Evolutionary conservation across 2,888 invertebrate genomes (phyloP).

Genomic region (Anthoptus insignis): DNA sequence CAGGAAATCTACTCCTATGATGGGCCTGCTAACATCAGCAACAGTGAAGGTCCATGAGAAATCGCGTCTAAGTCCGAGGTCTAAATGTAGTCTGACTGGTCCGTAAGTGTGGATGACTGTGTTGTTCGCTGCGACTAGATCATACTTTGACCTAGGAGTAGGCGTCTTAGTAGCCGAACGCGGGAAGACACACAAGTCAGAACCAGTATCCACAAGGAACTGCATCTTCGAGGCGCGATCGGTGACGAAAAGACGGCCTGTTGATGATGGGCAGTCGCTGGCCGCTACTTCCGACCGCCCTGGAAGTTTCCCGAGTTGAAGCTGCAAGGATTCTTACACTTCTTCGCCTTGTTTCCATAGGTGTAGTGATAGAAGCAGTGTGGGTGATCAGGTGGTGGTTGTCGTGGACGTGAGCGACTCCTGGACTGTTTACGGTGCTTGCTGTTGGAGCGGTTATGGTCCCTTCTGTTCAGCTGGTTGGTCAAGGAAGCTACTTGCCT

Average conservation of each 20-base stretch:
- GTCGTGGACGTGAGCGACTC: background rate
- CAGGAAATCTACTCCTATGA: constrained; percentile 59
- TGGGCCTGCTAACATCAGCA: constrained; percentile 57
- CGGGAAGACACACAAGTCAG: constrained; percentile 43
- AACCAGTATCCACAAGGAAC: constrained; percentile 46
- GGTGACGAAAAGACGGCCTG: constrained; percentile 51
- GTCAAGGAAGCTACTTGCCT: constrained; percentile 20
- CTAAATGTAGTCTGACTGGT: constrained; percentile 17
- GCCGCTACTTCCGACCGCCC: constrained; percentile 54
- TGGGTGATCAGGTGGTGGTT: background rate
- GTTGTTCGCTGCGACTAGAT: constrained; percentile 58
- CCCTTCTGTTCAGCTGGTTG: background rate
- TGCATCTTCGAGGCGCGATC: constrained; percentile 48
- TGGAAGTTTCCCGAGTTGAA: constrained; percentile 41
- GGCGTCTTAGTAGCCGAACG: constrained; percentile 21
- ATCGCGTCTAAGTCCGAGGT: constrained; percentile 42
- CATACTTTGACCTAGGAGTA: constrained; percentile 41
- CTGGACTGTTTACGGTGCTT: background rate
- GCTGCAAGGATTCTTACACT: constrained; percentile 46
- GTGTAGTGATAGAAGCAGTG: constrained; percentile 44
- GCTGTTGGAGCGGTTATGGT: background rate
- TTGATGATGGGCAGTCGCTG: constrained; percentile 43
- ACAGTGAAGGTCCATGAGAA: constrained; percentile 55
- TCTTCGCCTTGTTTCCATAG: constrained; percentile 39
- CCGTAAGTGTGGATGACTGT: constrained; percentile 51